These are phyloP conservation scores for Stenurella melanura DNA, from an alignment of 2,888 invertebrate species.

Conservation along the genomic window DNA sequence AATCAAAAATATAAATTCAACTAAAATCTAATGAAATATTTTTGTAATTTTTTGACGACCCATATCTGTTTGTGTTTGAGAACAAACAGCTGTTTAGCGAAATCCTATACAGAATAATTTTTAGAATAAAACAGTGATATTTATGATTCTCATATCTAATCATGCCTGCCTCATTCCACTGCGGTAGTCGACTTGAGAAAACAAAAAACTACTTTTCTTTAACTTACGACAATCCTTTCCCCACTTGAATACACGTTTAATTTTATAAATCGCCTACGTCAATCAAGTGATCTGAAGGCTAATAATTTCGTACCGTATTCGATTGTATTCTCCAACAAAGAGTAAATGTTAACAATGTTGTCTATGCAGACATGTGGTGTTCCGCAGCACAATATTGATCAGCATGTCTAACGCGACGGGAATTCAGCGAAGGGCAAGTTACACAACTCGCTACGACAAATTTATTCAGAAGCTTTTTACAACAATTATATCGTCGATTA, in stretches of 20 bases:
- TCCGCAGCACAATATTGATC: slow-evolving; percentile 66
- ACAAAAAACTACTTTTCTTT: neutral
- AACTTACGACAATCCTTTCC: neutral
- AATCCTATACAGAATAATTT: no score
- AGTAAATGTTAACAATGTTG: slow-evolving; percentile 47
- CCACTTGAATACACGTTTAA: neutral
- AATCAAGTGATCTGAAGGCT: neutral
- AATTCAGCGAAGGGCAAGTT: slow-evolving; percentile 33
- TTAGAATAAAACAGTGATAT: no score
- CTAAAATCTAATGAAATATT: no score
- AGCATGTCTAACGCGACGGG: slow-evolving; percentile 47
- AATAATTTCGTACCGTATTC: neutral
- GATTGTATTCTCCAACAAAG: neutral
- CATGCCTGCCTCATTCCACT: no score
- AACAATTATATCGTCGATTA: neutral
- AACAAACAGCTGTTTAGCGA: no score
- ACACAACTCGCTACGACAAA: slow-evolving; percentile 13
- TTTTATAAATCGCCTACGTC: neutral
- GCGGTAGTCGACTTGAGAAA: no score
- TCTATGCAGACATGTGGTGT: slow-evolving; percentile 64
- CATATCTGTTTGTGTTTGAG: no score
- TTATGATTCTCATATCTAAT: no score
- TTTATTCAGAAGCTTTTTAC: neutral
- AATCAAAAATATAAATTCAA: no score
- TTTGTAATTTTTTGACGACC: no score